Base-by-base conservation (phyloP, 1,140 invertebrate genomes). In the Parasteatoda tepidariorum region DNA sequence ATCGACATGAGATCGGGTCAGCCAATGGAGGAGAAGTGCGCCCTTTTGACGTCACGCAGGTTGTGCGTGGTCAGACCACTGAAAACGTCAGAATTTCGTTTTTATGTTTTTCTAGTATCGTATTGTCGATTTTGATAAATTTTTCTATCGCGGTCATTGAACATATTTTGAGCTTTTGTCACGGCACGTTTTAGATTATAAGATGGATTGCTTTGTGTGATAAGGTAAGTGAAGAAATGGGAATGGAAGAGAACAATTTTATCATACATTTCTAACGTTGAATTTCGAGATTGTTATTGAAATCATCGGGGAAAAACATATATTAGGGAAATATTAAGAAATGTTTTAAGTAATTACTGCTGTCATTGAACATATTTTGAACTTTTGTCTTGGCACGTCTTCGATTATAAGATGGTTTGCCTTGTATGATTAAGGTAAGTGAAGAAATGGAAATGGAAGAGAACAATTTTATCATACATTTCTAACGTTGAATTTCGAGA, bases 131-230 rank as follows among this genome's bases (percentile, higher is more conserved):
- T 38, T 41, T n/a, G 18, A 28, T 30, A 62, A 30, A 18, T 3
- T 13, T 62, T 64, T 64, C 28, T 31, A 28, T 68, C 2, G 13
- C 7, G n/a, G 7, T 15, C 66, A 9, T 9, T 38, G 18, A 24
- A 18, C 34, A 48, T 67, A 68, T 68, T 66, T 68, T 68, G 66
- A 68, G 48, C 34, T 24, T 48, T 28, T 33, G 24, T 68, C 66
- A 68, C 66, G 66, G 66, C 34, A 68, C 66, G 66, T 68, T 41
- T 68, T 68, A 38, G 34, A 68, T 41, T 33, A 48, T 68, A 68
- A 68, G 66, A 68, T 68, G 66, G 34, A 68, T 68, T 24, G 38
- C 13, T n/a, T 68, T 48, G 48, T 24, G 28, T 13, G 34, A 18
- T 13, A 22, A 33, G 66, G 66, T 68, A 68, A 41, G 64, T 34